Conservation (phyloP, 2,113 vertebrate genomes). For the Smithornis capensis region DNA sequence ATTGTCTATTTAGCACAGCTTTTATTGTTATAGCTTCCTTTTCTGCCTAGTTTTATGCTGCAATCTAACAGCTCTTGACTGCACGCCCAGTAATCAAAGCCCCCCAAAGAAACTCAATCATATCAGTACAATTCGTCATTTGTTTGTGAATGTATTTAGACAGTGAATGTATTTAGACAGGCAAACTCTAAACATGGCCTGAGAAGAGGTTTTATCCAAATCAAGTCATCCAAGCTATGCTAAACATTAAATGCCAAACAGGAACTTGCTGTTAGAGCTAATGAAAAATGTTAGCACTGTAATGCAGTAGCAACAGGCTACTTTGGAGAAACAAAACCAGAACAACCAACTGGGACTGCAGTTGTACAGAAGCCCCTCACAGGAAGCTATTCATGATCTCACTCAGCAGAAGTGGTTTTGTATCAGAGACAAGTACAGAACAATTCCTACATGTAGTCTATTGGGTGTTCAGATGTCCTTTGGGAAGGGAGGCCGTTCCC, state of each 20-base stretch:
- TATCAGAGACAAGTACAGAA: background rate
- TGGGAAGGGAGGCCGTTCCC: background rate
- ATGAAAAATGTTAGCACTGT: background rate
- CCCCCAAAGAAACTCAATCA: background rate
- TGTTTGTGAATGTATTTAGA: background rate
- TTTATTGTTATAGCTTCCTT: background rate
- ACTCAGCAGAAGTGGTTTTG: background rate
- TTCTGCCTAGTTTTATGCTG: background rate
- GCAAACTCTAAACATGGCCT: background rate
- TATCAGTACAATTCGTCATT: background rate
- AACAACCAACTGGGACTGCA: background rate
- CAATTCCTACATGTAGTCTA: background rate
- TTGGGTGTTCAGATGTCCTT: background rate
- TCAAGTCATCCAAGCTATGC: background rate
- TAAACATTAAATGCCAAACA: background rate
- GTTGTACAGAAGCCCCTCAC: background rate
- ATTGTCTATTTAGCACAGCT: conserved; percentile 8
- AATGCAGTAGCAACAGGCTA: background rate
- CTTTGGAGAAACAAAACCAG: background rate
- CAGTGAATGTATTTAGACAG: background rate
- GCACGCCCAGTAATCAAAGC: background rate
- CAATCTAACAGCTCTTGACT: background rate
- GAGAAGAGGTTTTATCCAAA: background rate
- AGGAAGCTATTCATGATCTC: background rate
- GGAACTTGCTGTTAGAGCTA: background rate